Evolutionary conservation across 2,888 invertebrate species (phyloP), one percentile per base, ranked within the genome.

Genomic region (Operophtera brumata): DNA sequence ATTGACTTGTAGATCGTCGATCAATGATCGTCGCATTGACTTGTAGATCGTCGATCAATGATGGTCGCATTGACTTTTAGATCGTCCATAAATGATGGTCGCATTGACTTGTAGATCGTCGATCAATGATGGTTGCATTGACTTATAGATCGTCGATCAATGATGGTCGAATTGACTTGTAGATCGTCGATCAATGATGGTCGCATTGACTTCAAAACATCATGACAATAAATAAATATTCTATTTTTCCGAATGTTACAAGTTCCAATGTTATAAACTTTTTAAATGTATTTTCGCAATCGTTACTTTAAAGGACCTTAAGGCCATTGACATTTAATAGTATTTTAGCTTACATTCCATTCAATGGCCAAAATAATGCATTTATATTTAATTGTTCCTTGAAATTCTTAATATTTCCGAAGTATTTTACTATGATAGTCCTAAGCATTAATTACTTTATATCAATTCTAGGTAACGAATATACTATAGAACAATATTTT

Each of bases 171-270:
- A n/a, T n/a, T n/a, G n/a, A n/a, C n/a, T n/a, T n/a, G n/a, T n/a
- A n/a, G n/a, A n/a, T n/a, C n/a, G n/a, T n/a, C n/a, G n/a, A n/a
- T n/a, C n/a, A n/a, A n/a, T n/a, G n/a, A n/a, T n/a, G n/a, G n/a
- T n/a, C n/a, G n/a, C 20, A 20, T 20, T 3, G 20, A 20, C 20
- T 20, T 20, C 67, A 76, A 72, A 80, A 71, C 73, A 80, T 81
- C 82, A 83, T 88, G 88, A 88, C 88, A 89, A 88, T 89, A 89
- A 86, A 73, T 80, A 78, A 75, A 76, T 70, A 66, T 73, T 79
- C 72, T 85, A 85, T 86, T 84, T 86, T 80, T 78, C 79, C 78
- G 76, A 77, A 60, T 59, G 62, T 45, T 57, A 61, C 61, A 65
- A 54, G 44, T 59, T 60, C 54, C 63, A 60, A 57, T 61, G 54